Conservation (phyloP, 2,888 invertebrate species). For the Pseudanteris insignis region DNA sequence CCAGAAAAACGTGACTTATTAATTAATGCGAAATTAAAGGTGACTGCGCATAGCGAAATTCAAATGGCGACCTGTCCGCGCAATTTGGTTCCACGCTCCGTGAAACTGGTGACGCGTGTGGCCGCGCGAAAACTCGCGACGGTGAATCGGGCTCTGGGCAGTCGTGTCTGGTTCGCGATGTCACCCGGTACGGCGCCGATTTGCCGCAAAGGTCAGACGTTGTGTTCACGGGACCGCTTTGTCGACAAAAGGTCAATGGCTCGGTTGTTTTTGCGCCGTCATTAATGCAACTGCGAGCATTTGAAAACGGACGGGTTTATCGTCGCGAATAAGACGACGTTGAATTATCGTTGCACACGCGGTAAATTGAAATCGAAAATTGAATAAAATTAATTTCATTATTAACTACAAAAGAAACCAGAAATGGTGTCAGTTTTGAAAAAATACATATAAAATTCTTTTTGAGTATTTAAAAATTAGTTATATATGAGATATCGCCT, state of each 20-base stretch:
- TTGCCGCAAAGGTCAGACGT: constrained; percentile 26
- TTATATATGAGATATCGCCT: too few species aligned
- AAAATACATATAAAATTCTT: too few species aligned
- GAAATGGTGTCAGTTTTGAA: too few species aligned
- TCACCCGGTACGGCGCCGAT: constrained; percentile 17
- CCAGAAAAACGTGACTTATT: constrained; percentile 27
- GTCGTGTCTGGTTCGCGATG: constrained; percentile 21
- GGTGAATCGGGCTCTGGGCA: not conserved
- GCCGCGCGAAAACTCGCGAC: not conserved
- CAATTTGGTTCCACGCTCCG: constrained; percentile 30
- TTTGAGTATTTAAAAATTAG: too few species aligned
- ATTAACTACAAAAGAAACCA: too few species aligned
- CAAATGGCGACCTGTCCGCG: constrained; percentile 25
- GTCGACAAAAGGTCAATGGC: constrained; percentile 35
- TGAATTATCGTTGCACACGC: too few species aligned
- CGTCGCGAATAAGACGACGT: too few species aligned
- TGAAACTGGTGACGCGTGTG: too few species aligned
- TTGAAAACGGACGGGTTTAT: not conserved
- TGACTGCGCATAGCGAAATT: too few species aligned
- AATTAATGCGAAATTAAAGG: constrained; percentile 37
- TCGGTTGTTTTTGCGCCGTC: constrained; percentile 29
- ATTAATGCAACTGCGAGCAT: too few species aligned
- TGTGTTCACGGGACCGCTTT: constrained; percentile 18
- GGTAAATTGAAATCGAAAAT: too few species aligned
- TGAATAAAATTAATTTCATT: too few species aligned